phyloP scores from a whole-genome alignment of 2,888 invertebrate species.

The Melanotus villosus region DNA sequence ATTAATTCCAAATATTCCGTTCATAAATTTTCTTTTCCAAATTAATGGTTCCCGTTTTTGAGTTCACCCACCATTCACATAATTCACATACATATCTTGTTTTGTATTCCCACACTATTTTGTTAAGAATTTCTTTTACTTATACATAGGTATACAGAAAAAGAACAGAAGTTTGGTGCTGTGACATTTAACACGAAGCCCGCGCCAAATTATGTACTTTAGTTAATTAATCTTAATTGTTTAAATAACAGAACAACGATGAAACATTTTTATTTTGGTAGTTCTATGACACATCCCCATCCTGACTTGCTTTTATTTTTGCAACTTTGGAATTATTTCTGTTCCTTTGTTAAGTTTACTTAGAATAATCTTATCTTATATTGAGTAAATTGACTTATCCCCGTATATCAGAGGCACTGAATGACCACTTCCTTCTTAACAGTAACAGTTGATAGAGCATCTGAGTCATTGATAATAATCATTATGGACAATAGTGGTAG shows the following conservation, averaged over 20 bases:
- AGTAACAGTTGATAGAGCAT: constrained; percentile 13
- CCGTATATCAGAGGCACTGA: constrained; percentile 5
- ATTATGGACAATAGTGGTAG: constrained; percentile 25
- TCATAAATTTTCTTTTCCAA: no score
- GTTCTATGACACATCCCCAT: neutral
- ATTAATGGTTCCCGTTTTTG: no score
- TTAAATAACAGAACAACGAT: neutral
- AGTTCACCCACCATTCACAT: no score
- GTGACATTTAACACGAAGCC: neutral
- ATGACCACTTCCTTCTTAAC: constrained; percentile 41
- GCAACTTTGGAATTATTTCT: neutral
- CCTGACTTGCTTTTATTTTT: neutral
- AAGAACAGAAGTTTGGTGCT: neutral
- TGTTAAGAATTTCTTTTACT: no score
- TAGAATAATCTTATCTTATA: neutral
- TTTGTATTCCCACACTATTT: no score
- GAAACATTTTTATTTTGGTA: neutral
- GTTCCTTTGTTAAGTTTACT: neutral
- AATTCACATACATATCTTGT: no score
- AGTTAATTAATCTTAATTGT: constrained; percentile 29
- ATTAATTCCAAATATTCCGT: no score
- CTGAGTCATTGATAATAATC: constrained; percentile 35
- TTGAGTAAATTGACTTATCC: constrained; percentile 15
- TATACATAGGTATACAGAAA: no score
- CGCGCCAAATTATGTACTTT: constrained; percentile 27